phyloP scores from a whole-genome alignment of 2,797 vertebrate genomes.

The Dicrostonyx torquatus region DNA sequence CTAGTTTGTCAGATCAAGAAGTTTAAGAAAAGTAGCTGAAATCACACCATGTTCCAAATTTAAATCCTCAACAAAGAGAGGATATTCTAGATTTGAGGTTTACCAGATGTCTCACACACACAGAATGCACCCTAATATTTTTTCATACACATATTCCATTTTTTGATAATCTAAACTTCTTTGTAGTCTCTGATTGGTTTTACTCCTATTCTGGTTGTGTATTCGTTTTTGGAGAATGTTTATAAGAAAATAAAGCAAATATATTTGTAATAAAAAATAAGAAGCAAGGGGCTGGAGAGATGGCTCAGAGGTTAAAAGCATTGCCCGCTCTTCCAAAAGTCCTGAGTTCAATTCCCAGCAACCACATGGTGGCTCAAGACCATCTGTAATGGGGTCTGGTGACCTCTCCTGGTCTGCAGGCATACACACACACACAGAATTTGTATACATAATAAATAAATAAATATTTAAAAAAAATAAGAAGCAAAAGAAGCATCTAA shows the following conservation, averaged over 20 bases:
- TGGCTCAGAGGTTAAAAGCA: no score
- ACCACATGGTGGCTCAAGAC: no score
- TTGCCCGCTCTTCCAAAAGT: no score
- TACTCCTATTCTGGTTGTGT: background rate
- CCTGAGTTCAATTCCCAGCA: no score
- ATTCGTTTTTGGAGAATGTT: background rate
- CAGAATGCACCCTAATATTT: background rate
- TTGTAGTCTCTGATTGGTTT: background rate
- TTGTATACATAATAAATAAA: no score
- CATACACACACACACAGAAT: no score
- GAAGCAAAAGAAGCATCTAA: background rate
- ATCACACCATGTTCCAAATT: slow-evolving; percentile 55
- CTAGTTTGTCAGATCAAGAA: slow-evolving; percentile 69
- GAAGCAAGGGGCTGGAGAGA: no score
- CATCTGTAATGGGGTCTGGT: no score
- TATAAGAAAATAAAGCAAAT: background rate
- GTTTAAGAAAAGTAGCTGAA: slow-evolving; percentile 69
- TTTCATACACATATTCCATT: background rate
- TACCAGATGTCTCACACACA: slow-evolving; percentile 14
- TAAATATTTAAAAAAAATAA: no score
- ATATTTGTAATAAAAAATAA: background rate
- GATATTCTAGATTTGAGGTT: slow-evolving; percentile 19
- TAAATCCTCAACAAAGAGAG: slow-evolving; percentile 54
- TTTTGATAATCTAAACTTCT: background rate
- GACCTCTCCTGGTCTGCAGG: no score